Percentiles rank a stretch among this genome's conserved stretches.
phyloP scores from a whole-genome alignment of 2,113 vertebrate genomes.

The Vicugna pacos region DNA sequence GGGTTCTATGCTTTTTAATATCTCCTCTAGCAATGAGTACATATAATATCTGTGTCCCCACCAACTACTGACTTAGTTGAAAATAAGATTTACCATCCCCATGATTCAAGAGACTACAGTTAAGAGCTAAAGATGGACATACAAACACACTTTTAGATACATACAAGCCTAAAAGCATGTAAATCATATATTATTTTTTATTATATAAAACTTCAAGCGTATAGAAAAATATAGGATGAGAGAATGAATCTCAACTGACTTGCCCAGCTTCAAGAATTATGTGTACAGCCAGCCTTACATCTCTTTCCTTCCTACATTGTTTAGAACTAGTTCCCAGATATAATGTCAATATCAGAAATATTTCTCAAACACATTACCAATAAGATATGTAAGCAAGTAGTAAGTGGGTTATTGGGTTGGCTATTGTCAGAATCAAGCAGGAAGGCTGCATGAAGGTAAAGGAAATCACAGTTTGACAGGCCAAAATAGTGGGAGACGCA shows the following conservation, averaged over 20 bases:
- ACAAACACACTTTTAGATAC: not conserved
- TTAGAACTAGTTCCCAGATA: not conserved
- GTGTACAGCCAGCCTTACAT: not conserved
- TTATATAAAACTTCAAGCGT: not conserved
- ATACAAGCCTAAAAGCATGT: conserved; percentile 12
- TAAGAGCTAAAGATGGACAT: not conserved
- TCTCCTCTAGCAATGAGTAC: not conserved
- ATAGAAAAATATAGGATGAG: not conserved
- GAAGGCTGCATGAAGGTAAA: not conserved
- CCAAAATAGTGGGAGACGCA: not conserved
- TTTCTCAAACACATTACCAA: not conserved
- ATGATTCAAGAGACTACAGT: not conserved
- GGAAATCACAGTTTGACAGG: not conserved
- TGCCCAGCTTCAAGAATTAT: not conserved
- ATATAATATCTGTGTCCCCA: not conserved
- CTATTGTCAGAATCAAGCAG: not conserved
- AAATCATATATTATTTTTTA: not conserved
- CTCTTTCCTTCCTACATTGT: not conserved
- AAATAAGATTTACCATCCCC: not conserved
- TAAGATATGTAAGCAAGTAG: not conserved
- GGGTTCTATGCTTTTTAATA: not conserved
- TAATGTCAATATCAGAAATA: not conserved
- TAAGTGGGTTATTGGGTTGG: not conserved
- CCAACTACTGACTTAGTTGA: not conserved
- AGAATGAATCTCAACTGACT: not conserved